Evolutionary conservation across 2,797 vertebrate genomes (phyloP).

Genomic region (Chelmon rostratus): DNA sequence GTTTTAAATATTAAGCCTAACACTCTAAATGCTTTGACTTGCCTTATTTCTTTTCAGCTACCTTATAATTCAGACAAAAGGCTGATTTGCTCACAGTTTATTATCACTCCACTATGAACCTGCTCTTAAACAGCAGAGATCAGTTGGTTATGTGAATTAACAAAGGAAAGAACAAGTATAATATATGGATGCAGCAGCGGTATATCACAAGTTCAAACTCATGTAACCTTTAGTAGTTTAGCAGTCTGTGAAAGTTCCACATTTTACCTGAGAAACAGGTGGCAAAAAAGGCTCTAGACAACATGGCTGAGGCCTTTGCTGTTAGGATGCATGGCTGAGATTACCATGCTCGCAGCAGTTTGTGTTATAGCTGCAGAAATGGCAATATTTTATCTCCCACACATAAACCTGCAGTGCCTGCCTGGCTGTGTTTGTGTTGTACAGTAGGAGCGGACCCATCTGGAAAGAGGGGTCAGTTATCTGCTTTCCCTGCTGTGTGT

Average conservation of each 20-base stretch:
- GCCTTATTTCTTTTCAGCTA: too few species aligned
- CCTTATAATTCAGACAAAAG: too few species aligned
- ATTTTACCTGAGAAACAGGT: neutral
- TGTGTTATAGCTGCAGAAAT: neutral
- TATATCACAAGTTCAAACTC: neutral
- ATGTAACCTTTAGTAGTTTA: neutral
- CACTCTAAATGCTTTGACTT: too few species aligned
- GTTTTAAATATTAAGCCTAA: too few species aligned
- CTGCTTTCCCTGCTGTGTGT: slow-evolving; percentile 31
- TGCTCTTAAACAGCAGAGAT: neutral
- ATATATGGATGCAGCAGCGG: neutral
- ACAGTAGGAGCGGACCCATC: slow-evolving; percentile 34
- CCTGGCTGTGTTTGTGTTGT: neutral
- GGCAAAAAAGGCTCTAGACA: too few species aligned
- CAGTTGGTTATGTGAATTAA: neutral
- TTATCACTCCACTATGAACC: neutral
- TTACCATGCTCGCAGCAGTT: neutral
- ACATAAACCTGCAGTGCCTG: neutral
- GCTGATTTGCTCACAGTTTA: neutral
- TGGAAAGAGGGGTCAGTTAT: slow-evolving; percentile 51
- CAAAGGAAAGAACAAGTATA: neutral
- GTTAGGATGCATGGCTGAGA: neutral
- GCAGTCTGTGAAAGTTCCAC: too few species aligned
- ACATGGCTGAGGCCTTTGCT: too few species aligned
- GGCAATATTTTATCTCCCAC: neutral